Base-by-base conservation (phyloP, 2,888 invertebrate species). In the Caenorhabditis becei region DNA sequence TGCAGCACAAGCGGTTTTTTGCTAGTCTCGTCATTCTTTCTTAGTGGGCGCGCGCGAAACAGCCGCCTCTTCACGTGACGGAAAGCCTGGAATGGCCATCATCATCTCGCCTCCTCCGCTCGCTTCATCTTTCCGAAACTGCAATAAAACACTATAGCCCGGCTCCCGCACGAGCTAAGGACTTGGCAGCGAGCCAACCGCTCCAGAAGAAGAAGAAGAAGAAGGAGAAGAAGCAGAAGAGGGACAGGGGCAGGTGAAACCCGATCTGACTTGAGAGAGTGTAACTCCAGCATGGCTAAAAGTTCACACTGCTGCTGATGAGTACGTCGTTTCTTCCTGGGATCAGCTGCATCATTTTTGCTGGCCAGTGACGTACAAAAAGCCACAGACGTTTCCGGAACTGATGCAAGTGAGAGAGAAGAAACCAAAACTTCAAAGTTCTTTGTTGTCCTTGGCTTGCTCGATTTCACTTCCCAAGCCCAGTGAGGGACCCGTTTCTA, bases 61-160 rank as follows among this genome's bases (percentile, higher is more conserved):
- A 63, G 47, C 53, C 41, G 54, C 72, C 58, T 53, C 66, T 75
- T 75, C 75, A 75, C 75, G 66, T 75, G 75, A 75, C 59, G 66
- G 66, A 61, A 63, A 66, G 37, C 75, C 59, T 32, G 65, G 59
- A 66, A 66, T 61, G 63, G 72, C 63, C 66, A 59, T 59, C 75
- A 66, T 75, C 75, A 67, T 66, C 61, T 53, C 66, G 35, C 41
- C 37, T 37, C 49, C 61, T 35, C 63, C 54, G 58, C 28, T 24
- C 28, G 41, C 49, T 44, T 37, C 28, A 58, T 28, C 72, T 58
- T 58, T 59, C 65, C 44, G 16, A 10, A 41, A 49, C 58, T 74
- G 75, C 75, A 66, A 66, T 66, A 75, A 59, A 75, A 66, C 66
- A 66, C 75, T 75, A 59, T 66, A 66, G 66, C 66, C 32, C 23